Percentiles rank a stretch among this genome's conserved stretches.
Conservation (phyloP, 2,113 vertebrate genomes). For the Seriola quinqueradiata region DNA sequence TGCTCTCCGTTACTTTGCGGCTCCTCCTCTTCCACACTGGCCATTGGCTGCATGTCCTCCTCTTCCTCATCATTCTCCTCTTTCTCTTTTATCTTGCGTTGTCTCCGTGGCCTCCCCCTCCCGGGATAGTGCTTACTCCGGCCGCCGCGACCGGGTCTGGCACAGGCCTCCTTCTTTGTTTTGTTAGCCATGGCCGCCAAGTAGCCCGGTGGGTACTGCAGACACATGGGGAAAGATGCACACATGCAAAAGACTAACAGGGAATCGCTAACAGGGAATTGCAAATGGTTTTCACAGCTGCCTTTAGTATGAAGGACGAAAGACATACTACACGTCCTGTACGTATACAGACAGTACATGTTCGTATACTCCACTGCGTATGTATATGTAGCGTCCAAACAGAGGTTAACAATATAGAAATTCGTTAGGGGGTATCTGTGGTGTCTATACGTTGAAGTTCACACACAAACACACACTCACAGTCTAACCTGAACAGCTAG, state of each 20-base stretch:
- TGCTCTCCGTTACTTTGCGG: constrained; percentile 88
- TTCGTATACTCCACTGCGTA: too few relatives aligned
- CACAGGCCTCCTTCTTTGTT: constrained; percentile 89
- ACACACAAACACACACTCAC: not conserved
- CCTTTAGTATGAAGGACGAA: not conserved
- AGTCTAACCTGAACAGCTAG: constrained; percentile 92
- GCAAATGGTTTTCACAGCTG: not conserved
- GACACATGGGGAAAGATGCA: not conserved
- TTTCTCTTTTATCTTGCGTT: constrained; percentile 77
- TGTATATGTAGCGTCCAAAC: not conserved
- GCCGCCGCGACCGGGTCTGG: constrained; percentile 70
- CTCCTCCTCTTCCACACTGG: constrained; percentile 61
- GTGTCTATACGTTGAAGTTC: not conserved
- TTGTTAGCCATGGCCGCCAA: constrained; percentile 96
- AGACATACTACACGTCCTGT: not conserved
- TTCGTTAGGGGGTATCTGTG: not conserved
- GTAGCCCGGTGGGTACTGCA: constrained; percentile 97
- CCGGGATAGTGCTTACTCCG: constrained; percentile 87
- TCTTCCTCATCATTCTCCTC: constrained; percentile 69
- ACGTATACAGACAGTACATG: too few relatives aligned
- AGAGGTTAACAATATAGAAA: not conserved
- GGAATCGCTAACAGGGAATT: not conserved
- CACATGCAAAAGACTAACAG: not conserved
- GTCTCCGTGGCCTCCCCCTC: constrained; percentile 81
- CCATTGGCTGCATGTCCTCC: constrained; percentile 59